Percentiles rank a stretch among this genome's conserved stretches.
Conservation (phyloP, 2,888 invertebrate species). For the Aporophyla nigra region DNA sequence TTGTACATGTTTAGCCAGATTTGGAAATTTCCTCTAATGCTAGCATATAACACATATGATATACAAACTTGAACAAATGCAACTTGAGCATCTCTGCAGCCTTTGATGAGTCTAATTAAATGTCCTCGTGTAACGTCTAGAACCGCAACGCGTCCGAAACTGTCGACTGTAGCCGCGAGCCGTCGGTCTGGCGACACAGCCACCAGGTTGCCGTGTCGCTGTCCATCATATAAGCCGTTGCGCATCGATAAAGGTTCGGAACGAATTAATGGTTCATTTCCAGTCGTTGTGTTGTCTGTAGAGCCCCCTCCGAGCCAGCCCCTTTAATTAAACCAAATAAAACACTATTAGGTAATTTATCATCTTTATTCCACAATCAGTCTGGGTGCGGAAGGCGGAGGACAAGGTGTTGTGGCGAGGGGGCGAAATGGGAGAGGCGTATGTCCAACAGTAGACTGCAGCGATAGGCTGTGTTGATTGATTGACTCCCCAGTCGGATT, state of each 20-base stretch:
- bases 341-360: not conserved
- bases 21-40: too few relatives aligned
- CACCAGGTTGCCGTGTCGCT: constrained; percentile 93
- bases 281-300: constrained; percentile 75
- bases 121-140: constrained; percentile 95
- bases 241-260: constrained; percentile 94
- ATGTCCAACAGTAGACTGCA: too few relatives aligned
- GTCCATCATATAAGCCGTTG: constrained; percentile 95
- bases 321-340: constrained; percentile 73
- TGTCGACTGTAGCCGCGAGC: constrained; percentile 96
- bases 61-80: constrained; percentile 95
- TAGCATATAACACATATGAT: not conserved
- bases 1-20: not conserved
- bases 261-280: constrained; percentile 90
- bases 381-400: too few relatives aligned
- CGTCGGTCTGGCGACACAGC: constrained; percentile 95
- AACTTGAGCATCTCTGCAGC: constrained; percentile 98
- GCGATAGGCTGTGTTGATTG: too few relatives aligned
- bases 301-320: constrained; percentile 85
- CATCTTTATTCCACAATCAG: not conserved
- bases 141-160: constrained; percentile 96
- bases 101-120: constrained; percentile 97
- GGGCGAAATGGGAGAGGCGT: too few relatives aligned
- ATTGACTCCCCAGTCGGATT: too few relatives aligned
- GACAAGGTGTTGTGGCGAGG: too few relatives aligned